Conservation (phyloP, 2,888 invertebrate species). For the Syrphus vitripennis region DNA sequence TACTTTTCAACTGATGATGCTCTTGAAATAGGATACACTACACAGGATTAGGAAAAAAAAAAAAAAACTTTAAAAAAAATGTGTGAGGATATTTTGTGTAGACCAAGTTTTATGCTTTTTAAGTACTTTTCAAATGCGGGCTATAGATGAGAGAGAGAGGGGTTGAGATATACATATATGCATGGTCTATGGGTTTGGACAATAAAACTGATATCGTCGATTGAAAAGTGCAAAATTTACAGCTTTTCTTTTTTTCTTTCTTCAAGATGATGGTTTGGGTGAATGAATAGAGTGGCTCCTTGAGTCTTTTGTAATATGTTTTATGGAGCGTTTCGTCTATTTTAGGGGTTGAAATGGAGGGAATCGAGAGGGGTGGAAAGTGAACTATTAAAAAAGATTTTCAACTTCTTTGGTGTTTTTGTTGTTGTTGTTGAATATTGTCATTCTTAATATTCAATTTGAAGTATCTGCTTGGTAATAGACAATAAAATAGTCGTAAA, state of each 20-base stretch:
- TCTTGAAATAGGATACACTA: conserved; percentile 19
- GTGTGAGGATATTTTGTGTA: conserved; percentile 53
- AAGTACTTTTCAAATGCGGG: conserved; percentile 66
- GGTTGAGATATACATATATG: background rate
- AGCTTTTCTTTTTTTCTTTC: conserved; percentile 52
- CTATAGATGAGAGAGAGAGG: background rate
- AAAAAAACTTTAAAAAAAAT: no score
- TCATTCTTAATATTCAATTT: conserved; percentile 68
- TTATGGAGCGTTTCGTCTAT: conserved; percentile 50
- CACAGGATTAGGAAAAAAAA: conserved; percentile 37
- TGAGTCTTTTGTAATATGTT: conserved; percentile 67
- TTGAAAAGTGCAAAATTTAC: conserved; percentile 71
- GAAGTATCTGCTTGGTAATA: conserved; percentile 62
- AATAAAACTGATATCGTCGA: conserved; percentile 71
- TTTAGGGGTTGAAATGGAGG: background rate
- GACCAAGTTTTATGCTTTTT: conserved; percentile 71
- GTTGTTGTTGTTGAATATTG: conserved; percentile 5
- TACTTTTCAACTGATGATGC: background rate
- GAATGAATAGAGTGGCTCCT: conserved; percentile 41
- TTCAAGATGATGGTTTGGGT: background rate
- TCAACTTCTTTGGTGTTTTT: conserved; percentile 19
- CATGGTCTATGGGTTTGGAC: conserved; percentile 31
- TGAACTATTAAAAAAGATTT: conserved; percentile 66
- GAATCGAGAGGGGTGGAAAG: conserved; percentile 1
- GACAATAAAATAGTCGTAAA: conserved; percentile 69